Conservation (phyloP, 2,888 invertebrate species). For the Orgyia antiqua region DNA sequence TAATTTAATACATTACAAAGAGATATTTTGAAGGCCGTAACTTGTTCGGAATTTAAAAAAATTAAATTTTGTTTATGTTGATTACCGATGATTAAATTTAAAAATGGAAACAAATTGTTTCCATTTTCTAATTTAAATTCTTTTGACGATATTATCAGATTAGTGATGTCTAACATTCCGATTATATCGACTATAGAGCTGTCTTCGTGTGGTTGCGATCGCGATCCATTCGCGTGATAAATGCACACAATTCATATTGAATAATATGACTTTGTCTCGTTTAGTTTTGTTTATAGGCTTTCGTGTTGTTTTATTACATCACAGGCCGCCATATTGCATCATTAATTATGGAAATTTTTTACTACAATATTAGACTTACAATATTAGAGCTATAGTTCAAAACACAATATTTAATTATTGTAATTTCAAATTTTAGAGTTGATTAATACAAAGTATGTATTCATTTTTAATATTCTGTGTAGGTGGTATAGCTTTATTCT, state of each 20-base stretch:
- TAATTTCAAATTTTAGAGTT: no score
- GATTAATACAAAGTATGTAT: no score
- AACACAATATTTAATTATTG: no score
- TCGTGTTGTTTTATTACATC: conserved; percentile 46
- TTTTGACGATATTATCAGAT: conserved; percentile 40
- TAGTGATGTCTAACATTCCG: conserved; percentile 40
- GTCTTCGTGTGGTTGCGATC: conserved; percentile 33
- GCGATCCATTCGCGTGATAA: conserved; percentile 58
- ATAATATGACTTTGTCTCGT: conserved; percentile 64
- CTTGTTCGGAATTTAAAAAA: no score
- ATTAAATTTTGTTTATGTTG: no score
- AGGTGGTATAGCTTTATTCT: no score
- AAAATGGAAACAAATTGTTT: no score
- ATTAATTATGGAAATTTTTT: conserved; percentile 33
- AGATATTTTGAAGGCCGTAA: no score
- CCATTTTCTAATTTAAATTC: conserved; percentile 37
- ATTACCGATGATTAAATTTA: no score
- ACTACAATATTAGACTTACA: conserved; percentile 26
- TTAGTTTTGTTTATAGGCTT: conserved; percentile 61
- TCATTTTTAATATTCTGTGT: no score
- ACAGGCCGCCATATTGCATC: conserved; percentile 40
- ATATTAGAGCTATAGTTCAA: no score
- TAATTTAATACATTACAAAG: no score
- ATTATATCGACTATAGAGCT: conserved; percentile 38
- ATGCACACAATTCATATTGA: conserved; percentile 63